Evolutionary conservation across 2,888 invertebrate genomes (phyloP), one percentile per base, ranked within the genome.

Genomic region (Dicranocentrus wangi): DNA sequence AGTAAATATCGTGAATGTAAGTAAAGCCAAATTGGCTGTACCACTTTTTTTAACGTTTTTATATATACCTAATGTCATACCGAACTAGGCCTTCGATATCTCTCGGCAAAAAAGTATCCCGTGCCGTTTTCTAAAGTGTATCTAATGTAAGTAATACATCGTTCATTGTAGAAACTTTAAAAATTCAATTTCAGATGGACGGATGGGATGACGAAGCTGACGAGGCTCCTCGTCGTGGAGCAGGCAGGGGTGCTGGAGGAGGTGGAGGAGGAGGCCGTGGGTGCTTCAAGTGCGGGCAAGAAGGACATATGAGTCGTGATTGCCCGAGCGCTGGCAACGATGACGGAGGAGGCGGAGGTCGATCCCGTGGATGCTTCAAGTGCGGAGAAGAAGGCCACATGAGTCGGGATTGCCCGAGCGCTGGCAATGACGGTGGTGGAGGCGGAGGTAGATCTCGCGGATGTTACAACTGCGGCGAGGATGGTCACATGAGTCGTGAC

Each of bases 401-500:
- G 19, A 32, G 39, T 19, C 53, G 75, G 0, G 73, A 68, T 8
- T 66, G 75, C 15, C 55, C 60, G 32, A 25, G 17, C 0, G 25
- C 32, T 23, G 58, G 68, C 61, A n/a, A 43, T 17, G 51, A 55
- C 25, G 70, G 65, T 2, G 81, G 81, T 5, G 82, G 81, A 1
- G 55, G 76, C 0, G 71, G 61, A n/a, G 53, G 69, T 2, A n/a
- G 68, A 27, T 2, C 53, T 21, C 82, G 86, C 27, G 86, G 85
- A n/a, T 83, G 84, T 25, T 65, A 73, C 17, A 55, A 84, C 27
- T 72, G 86, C 19, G 72, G 82, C 2, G 79, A 81, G 3, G 77
- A 77, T n/a, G 83, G 85, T 0, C 84, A 84, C 58, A 82, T 82
- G 70, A 27, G 61, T 10, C 63, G 82, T 5, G 85, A 86, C 3